Evolutionary conservation across 2,113 vertebrate species (phyloP).

Genomic region (Fregata magnificens): DNA sequence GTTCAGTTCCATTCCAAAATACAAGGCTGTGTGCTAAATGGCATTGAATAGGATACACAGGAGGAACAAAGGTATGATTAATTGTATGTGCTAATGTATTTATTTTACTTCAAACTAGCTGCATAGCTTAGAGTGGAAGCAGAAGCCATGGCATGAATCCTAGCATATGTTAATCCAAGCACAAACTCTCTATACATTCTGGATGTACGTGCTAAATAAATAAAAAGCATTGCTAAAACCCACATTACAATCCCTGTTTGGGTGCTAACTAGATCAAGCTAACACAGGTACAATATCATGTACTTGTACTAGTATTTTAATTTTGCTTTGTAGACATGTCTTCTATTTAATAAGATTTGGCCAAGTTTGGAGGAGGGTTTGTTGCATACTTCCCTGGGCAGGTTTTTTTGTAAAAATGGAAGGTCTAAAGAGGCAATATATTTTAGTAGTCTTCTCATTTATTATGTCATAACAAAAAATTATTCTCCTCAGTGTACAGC

Average conservation of each 20-base stretch:
- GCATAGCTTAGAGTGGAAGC: not conserved
- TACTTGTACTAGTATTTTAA: not conserved
- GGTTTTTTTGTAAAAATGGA: not conserved
- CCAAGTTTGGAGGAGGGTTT: not conserved
- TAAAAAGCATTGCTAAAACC: not conserved
- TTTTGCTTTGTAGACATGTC: not conserved
- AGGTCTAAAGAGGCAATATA: not conserved
- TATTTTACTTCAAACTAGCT: slow-evolving; percentile 1
- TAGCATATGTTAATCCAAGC: not conserved
- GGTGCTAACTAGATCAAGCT: not conserved
- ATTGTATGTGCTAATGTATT: not conserved
- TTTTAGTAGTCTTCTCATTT: not conserved
- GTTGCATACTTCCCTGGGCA: not conserved
- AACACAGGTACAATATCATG: not conserved
- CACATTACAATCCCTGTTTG: not conserved
- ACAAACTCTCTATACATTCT: not conserved
- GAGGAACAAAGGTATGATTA: slow-evolving; percentile 37
- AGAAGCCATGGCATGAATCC: not conserved
- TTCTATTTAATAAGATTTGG: not conserved
- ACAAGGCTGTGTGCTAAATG: not conserved
- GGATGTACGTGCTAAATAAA: not conserved
- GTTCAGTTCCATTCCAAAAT: not conserved
- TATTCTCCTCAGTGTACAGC: not conserved
- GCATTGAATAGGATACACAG: not conserved
- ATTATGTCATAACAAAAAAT: not conserved